These are phyloP conservation scores for Chrysomallon squamiferum DNA, from an alignment of 1,140 invertebrate species.

Conservation along the genomic window DNA sequence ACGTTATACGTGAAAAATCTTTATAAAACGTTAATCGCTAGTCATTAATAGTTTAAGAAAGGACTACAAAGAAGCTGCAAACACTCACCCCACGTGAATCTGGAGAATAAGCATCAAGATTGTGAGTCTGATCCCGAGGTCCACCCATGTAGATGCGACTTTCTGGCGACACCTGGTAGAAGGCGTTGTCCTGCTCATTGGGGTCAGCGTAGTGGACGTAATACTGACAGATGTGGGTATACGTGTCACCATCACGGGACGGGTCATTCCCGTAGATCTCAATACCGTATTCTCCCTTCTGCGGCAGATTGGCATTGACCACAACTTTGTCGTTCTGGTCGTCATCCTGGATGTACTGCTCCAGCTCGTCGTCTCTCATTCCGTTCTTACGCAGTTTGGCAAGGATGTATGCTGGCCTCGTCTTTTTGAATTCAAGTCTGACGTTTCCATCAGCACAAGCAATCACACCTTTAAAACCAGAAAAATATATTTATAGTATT, in stretches of 20 bases:
- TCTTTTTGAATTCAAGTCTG: constrained; percentile 48
- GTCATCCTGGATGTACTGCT: constrained; percentile 48
- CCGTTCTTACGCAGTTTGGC: constrained; percentile 52
- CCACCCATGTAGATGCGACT: constrained; percentile 20
- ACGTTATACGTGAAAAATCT: too few relatives aligned
- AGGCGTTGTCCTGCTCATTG: constrained; percentile 45
- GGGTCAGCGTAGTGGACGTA: constrained; percentile 56
- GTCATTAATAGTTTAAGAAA: too few relatives aligned
- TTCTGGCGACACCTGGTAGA: constrained; percentile 54
- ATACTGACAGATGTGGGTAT: constrained; percentile 63
- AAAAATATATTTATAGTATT: too few relatives aligned
- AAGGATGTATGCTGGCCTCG: constrained; percentile 46
- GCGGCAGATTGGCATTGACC: constrained; percentile 47
- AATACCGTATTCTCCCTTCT: constrained; percentile 60
- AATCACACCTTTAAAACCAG: constrained; percentile 19
- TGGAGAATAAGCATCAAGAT: constrained; percentile 33
- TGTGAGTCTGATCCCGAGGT: constrained; percentile 19
- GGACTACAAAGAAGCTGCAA: too few relatives aligned
- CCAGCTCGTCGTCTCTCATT: constrained; percentile 52
- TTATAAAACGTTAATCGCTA: too few relatives aligned
- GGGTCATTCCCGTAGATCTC: constrained; percentile 64
- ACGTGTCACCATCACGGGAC: constrained; percentile 61
- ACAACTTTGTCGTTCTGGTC: constrained; percentile 45
- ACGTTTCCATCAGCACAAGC: constrained; percentile 43
- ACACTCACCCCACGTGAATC: constrained; percentile 34